A percentile compares a stretch with the other conserved stretches of the same genome.
Evolutionary conservation across 35 echinoderm and acorn worm genomes (phyloP).

Genomic region (Eucidaris tribuloides): DNA sequence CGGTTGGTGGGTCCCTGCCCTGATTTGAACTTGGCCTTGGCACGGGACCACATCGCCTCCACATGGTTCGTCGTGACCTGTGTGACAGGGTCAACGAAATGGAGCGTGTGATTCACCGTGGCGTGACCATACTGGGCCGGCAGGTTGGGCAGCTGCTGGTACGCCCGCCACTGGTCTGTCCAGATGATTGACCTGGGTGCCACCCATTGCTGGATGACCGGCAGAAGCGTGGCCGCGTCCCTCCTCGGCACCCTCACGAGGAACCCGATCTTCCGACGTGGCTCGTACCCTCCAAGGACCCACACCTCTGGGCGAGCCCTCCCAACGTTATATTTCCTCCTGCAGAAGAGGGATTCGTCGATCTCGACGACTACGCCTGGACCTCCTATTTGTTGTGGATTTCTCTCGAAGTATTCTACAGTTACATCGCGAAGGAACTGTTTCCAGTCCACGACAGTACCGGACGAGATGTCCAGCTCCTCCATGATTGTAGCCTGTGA

Average conservation of each 20-base stretch:
- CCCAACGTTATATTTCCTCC: not conserved
- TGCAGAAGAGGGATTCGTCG: not conserved
- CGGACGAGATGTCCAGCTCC: not conserved
- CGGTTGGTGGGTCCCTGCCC: not conserved
- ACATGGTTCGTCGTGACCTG: conserved; percentile 21
- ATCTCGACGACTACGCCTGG: not conserved
- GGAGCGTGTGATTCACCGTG: conserved; percentile 41
- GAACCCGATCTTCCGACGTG: not conserved
- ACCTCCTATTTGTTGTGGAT: not conserved
- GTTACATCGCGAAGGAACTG: conserved; percentile 7
- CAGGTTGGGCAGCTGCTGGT: not conserved
- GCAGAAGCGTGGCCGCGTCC: conserved; percentile 24
- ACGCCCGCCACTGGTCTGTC: conserved; percentile 33
- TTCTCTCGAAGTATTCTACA: not conserved
- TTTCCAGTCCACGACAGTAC: conserved; percentile 7
- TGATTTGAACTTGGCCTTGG: conserved; percentile 23
- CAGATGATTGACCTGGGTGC: conserved; percentile 28
- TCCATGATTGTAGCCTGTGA: not conserved
- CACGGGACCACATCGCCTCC: conserved; percentile 21
- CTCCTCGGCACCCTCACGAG: conserved; percentile 5
- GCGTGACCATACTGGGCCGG: not conserved
- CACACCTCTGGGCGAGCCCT: not conserved
- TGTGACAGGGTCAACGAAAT: conserved; percentile 40
- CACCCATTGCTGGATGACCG: conserved; percentile 18
- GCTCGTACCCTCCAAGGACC: not conserved